phyloP scores from a whole-genome alignment of 2,113 vertebrate species.

The Bucco capensis region DNA sequence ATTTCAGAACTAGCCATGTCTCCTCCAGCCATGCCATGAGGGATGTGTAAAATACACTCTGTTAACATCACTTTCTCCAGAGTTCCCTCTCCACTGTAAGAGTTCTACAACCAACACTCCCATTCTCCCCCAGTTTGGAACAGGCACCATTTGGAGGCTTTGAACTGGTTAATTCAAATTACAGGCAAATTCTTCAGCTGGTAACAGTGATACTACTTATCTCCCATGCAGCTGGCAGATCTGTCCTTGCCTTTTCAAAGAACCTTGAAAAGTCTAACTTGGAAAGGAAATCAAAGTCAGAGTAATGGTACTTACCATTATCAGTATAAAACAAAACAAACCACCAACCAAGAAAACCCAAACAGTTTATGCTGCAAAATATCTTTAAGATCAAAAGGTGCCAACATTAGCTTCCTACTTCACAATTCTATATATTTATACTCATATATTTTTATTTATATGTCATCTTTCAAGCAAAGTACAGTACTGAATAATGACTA shows the following conservation, averaged over 20 bases:
- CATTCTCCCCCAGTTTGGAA: neutral
- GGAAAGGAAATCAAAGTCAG: conserved; percentile 14
- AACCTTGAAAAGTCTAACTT: neutral
- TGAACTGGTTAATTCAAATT: too few relatives aligned
- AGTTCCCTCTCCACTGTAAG: neutral
- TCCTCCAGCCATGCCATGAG: too few relatives aligned
- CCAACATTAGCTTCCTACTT: neutral
- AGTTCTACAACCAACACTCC: neutral
- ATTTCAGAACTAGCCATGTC: too few relatives aligned
- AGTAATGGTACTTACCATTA: neutral
- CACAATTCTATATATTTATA: neutral
- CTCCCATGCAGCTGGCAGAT: neutral
- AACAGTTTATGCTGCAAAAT: neutral
- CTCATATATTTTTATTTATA: too few relatives aligned
- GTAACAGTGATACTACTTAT: neutral
- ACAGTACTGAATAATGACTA: neutral
- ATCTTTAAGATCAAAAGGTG: neutral
- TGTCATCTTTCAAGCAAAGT: neutral
- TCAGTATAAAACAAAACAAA: neutral
- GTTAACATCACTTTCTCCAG: too few relatives aligned
- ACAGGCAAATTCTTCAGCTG: neutral
- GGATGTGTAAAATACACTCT: too few relatives aligned
- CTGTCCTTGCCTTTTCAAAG: conserved; percentile 26
- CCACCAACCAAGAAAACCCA: neutral
- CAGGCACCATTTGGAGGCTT: neutral